Conservation (phyloP, 2,797 vertebrate species). For the Thripadectes ignobilis region DNA sequence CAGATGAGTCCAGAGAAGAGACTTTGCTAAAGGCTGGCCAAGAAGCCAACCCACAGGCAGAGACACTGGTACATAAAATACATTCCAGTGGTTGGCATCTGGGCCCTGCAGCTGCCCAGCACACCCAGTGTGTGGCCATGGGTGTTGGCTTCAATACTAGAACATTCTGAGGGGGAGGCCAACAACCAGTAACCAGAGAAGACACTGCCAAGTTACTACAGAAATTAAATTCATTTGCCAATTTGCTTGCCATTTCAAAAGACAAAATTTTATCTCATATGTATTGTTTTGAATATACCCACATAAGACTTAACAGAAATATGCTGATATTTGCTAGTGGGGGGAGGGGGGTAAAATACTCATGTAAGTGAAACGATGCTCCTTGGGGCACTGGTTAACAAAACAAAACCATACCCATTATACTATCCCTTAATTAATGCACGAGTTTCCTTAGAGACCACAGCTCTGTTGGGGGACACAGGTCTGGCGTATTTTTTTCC, state of each 20-base stretch:
- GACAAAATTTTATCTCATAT: constrained; percentile 45
- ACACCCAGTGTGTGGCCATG: constrained; percentile 70
- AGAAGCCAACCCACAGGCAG: constrained; percentile 66
- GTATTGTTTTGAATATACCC: constrained; percentile 15
- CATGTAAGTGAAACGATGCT: constrained; percentile 32
- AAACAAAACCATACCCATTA: constrained; percentile 39
- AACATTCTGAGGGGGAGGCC: constrained; percentile 60
- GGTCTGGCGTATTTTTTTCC: constrained; percentile 36
- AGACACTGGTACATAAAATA: constrained; percentile 62
- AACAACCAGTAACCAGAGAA: constrained; percentile 54
- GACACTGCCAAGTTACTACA: constrained; percentile 32
- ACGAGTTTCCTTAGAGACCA: constrained; percentile 57
- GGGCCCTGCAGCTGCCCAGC: constrained; percentile 66
- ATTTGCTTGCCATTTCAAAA: constrained; percentile 44
- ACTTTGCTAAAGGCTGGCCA: constrained; percentile 45
- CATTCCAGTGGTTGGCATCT: constrained; percentile 81
- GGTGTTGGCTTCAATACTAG: constrained; percentile 67
- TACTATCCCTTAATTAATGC: constrained; percentile 54
- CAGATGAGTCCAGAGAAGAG: constrained; percentile 33
- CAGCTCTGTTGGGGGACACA: constrained; percentile 57
- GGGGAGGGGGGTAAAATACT: constrained; percentile 1
- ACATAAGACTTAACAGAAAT: constrained; percentile 42
- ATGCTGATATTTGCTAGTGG: constrained; percentile 11
- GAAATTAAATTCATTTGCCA: constrained; percentile 40
- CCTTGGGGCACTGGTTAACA: constrained; percentile 29